Percentiles rank a stretch among this genome's conserved stretches.
phyloP scores from a whole-genome alignment of 2,888 invertebrate genomes.

The Abrostola tripartita region DNA sequence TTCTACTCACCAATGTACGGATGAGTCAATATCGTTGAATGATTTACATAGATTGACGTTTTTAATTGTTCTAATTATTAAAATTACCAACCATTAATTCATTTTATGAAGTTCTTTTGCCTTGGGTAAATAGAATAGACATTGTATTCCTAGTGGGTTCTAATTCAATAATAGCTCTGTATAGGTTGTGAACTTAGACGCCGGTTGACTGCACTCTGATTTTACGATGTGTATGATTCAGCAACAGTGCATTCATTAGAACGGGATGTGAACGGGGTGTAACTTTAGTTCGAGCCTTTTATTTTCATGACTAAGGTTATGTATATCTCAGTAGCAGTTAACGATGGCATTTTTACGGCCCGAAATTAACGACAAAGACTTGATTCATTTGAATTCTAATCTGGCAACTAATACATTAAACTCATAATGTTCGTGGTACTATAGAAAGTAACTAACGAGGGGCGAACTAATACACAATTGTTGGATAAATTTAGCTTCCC shows the following conservation, averaged over 20 bases:
- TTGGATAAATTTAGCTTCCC: slow-evolving; percentile 61
- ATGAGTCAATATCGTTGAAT: slow-evolving; percentile 76
- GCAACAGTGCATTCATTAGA: slow-evolving; percentile 74
- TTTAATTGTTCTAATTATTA: slow-evolving; percentile 52
- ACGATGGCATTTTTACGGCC: slow-evolving; percentile 39
- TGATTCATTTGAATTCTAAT: slow-evolving; percentile 17
- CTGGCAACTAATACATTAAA: slow-evolving; percentile 7
- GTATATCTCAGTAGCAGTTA: slow-evolving; percentile 48
- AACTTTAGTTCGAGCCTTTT: slow-evolving; percentile 59
- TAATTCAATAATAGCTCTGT: slow-evolving; percentile 54
- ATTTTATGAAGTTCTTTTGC: slow-evolving; percentile 16
- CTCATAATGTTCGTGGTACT: slow-evolving; percentile 14
- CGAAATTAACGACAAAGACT: slow-evolving; percentile 30
- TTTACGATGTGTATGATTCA: slow-evolving; percentile 79
- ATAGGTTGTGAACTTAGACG: slow-evolving; percentile 68
- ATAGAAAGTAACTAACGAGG: slow-evolving; percentile 16
- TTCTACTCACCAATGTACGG: slow-evolving; percentile 70
- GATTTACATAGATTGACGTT: slow-evolving; percentile 69
- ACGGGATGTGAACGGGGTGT: slow-evolving; percentile 66
- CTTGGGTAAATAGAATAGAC: slow-evolving; percentile 30
- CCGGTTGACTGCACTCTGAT: slow-evolving; percentile 73
- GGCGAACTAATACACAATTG: slow-evolving; percentile 46
- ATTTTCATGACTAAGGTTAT: slow-evolving; percentile 68
- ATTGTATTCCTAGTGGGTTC: slow-evolving; percentile 32
- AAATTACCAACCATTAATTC: slow-evolving; percentile 26